Evolutionary conservation across 1,140 invertebrate species (phyloP), one percentile per base, ranked within the genome.

Genomic region (Lepidotrigona ventralis): DNA sequence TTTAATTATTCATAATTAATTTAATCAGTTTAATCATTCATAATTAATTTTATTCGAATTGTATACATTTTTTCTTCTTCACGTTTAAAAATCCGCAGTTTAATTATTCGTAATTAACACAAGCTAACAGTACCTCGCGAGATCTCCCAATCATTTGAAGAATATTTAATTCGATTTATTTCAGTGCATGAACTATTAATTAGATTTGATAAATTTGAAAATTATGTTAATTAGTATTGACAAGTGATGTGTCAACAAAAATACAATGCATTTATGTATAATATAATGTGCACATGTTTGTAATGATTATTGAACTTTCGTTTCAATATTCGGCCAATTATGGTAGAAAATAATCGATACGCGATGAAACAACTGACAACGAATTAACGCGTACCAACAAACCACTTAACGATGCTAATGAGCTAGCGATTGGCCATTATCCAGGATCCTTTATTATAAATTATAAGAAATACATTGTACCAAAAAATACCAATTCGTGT

Each of bases 311-410:
- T 64, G 29, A 66, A 64, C 23, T 68, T 68, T 54, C 51, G 26
- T 66, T 81, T 66, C 51, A 56, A 81, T 56, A 26, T 75, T 33
- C 60, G 11, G 12, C 23, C 29, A 56, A 68, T 81, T 75, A 66
- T 17, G 12, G n/a, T 39, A 29, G 79, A 21, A 81, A 66, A 66
- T 75, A 46, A 33, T 23, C 19, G 17, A 15, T 17, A 33, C 51
- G 29, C 46, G 63, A 76, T 53, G 14, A 26, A 54, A 68, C n/a
- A n/a, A 23, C 6, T 21, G 63, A 75, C 68, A 58, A n/a, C n/a
- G 12, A 46, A 74, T 81, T 66, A 71, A 51, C 21, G 19, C 15
- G 33, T 12, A 60, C 51, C n/a, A 79, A 79, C 66, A 19, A 79
- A 71, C 68, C 77, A 51, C 26, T 8, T 46, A 46, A 46, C 23